Conservation (phyloP, 2,113 vertebrate genomes). For the Corynorhinus townsendii region DNA sequence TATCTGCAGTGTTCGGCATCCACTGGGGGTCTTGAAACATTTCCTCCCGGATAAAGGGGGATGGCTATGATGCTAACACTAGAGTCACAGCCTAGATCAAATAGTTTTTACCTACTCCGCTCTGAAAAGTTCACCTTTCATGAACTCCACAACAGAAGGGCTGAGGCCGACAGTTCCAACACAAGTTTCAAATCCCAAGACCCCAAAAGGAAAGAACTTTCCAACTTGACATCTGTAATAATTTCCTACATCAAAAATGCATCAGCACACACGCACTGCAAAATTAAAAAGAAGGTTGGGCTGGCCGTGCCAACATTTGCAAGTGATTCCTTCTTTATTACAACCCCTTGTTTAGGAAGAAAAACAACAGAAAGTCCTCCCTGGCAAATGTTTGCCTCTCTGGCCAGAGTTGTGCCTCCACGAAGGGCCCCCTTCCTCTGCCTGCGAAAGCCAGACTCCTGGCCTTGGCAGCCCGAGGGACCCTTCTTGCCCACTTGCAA, state of each 20-base stretch:
- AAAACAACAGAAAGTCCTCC: slow-evolving; percentile 37
- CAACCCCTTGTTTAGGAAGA: slow-evolving; percentile 30
- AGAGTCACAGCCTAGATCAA: not conserved
- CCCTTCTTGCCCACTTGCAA: slow-evolving; percentile 67
- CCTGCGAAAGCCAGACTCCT: slow-evolving; percentile 68
- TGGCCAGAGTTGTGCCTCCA: slow-evolving; percentile 63
- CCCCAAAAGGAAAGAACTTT: slow-evolving; percentile 22
- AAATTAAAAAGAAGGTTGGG: slow-evolving; percentile 47
- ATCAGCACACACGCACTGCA: not conserved
- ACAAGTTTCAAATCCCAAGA: slow-evolving; percentile 21
- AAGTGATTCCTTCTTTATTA: slow-evolving; percentile 38
- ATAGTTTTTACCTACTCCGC: not conserved
- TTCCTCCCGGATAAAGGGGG: too few relatives aligned
- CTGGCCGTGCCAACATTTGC: slow-evolving; percentile 24
- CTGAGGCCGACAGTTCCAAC: not conserved
- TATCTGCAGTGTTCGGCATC: not conserved
- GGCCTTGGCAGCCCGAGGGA: slow-evolving; percentile 66
- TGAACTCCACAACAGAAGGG: not conserved
- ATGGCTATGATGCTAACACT: not conserved
- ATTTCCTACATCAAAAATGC: slow-evolving; percentile 32
- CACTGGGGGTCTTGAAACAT: not conserved
- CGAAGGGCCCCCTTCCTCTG: slow-evolving; percentile 71
- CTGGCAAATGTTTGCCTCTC: slow-evolving; percentile 64
- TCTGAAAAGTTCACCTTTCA: not conserved
- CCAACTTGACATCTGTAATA: slow-evolving; percentile 46